Evolutionary conservation across 2,888 invertebrate genomes (phyloP).

Genomic region (Vanessa cardui): DNA sequence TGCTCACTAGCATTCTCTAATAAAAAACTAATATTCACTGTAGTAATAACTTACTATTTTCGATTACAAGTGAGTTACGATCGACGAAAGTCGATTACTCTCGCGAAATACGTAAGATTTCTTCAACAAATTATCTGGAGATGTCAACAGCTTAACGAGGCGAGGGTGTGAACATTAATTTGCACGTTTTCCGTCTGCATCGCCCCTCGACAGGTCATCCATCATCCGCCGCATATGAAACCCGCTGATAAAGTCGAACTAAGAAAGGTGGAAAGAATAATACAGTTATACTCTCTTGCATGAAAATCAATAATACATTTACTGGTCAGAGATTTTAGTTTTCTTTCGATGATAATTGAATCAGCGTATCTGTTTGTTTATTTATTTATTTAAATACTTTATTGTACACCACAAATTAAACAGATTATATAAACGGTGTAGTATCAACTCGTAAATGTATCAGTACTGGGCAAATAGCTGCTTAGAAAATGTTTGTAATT

Average conservation of each 20-base stretch:
- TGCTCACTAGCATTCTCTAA: too few relatives aligned
- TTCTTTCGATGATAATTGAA: too few relatives aligned
- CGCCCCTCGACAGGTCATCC: conserved; percentile 50
- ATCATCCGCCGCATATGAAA: conserved; percentile 40
- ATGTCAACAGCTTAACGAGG: conserved; percentile 47
- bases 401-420: too few relatives aligned
- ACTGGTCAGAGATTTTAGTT: too few relatives aligned
- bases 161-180: conserved; percentile 59
- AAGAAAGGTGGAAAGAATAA: neutral
- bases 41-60: neutral
- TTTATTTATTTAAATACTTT: too few relatives aligned
- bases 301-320: conserved; percentile 5
- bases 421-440: too few relatives aligned
- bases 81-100: neutral
- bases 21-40: neutral
- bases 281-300: neutral
- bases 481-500: too few relatives aligned
- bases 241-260: conserved; percentile 20
- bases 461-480: too few relatives aligned
- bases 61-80: neutral
- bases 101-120: conserved; percentile 16
- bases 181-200: conserved; percentile 48
- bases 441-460: too few relatives aligned
- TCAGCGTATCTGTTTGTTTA: too few relatives aligned
- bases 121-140: conserved; percentile 36